Percentiles rank a stretch among this genome's conserved stretches.
phyloP scores from a whole-genome alignment of 2,113 vertebrate species.

The Tupaia tana region DNA sequence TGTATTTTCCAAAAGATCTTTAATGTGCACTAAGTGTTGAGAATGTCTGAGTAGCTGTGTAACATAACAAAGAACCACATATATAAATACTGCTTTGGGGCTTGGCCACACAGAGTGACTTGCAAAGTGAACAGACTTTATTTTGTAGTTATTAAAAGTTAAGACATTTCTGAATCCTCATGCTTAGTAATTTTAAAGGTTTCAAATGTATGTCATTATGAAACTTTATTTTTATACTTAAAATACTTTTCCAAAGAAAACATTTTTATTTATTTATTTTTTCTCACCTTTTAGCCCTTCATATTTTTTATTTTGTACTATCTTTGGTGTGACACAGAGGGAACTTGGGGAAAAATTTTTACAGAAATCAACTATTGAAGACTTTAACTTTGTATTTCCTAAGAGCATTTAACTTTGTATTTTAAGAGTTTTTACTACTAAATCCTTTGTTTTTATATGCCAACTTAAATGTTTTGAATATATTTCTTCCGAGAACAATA shows the following conservation, averaged over 20 bases:
- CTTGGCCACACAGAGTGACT: background rate
- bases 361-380: background rate
- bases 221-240: background rate
- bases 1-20: background rate
- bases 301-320: background rate
- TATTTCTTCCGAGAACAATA: background rate
- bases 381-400: constrained; percentile 4
- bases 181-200: background rate
- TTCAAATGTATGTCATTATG: background rate
- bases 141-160: constrained; percentile 32
- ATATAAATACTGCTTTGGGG: constrained; percentile 12
- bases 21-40: constrained; percentile 23
- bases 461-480: constrained; percentile 62
- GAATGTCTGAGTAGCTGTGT: background rate
- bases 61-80: background rate
- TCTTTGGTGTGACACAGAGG: constrained; percentile 2
- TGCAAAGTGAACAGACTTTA: background rate
- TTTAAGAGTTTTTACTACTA: constrained; percentile 22
- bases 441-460: constrained; percentile 43
- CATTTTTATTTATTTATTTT: background rate
- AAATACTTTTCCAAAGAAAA: background rate
- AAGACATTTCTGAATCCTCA: background rate
- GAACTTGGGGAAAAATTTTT: background rate
- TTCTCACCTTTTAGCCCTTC: background rate
- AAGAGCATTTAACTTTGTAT: background rate